Conservation (phyloP, 2,888 invertebrate genomes). For the Kryphioiulus occultus region DNA sequence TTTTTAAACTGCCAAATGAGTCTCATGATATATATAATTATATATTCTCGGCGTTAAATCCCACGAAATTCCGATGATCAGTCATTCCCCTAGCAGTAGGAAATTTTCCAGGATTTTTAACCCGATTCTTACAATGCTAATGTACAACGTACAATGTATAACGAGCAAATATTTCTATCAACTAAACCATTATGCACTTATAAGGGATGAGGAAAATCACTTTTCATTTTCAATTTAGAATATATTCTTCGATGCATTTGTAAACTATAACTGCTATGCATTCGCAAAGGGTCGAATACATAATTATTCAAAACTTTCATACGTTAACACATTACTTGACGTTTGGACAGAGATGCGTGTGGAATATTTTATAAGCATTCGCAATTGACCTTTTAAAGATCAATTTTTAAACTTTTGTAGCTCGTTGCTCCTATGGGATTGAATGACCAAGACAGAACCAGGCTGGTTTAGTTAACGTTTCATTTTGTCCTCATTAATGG, state of each 20-base stretch:
- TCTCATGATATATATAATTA: too few relatives aligned
- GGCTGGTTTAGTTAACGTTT: not conserved
- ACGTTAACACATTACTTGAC: not conserved
- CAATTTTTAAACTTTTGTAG: not conserved
- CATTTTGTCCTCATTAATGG: not conserved
- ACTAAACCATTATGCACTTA: not conserved
- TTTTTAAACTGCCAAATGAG: not conserved
- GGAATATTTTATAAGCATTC: not conserved
- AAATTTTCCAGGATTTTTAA: conserved; percentile 9
- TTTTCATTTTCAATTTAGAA: not conserved
- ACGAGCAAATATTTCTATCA: not conserved
- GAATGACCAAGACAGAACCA: not conserved
- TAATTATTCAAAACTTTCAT: not conserved
- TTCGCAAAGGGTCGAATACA: not conserved
- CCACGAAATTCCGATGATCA: not conserved
- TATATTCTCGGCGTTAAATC: not conserved
- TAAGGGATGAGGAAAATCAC: not conserved
- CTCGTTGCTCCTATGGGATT: not conserved
- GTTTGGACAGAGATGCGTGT: not conserved
- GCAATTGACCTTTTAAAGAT: not conserved
- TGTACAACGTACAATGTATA: not conserved
- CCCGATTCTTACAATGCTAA: not conserved
- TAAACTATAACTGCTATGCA: not conserved
- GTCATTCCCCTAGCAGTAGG: not conserved
- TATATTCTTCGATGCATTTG: not conserved